Percentiles rank a stretch among this genome's conserved stretches.
Evolutionary conservation across 2,113 vertebrate genomes (phyloP).

Genomic region (Epinephelus lanceolatus): DNA sequence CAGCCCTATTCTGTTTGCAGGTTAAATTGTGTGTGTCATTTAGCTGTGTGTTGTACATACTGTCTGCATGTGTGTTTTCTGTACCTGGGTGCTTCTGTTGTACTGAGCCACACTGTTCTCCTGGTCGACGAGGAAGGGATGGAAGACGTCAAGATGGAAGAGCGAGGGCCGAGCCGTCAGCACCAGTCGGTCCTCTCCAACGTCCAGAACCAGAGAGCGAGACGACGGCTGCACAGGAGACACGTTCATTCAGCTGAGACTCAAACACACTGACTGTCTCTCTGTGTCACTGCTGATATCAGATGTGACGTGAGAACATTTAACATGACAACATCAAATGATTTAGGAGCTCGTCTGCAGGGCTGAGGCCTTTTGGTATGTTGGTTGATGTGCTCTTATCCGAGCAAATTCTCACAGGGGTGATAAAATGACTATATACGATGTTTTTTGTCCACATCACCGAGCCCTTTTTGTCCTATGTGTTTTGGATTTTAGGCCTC

Average conservation of each 20-base stretch:
- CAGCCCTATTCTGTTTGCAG: no score
- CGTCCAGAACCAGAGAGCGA: conserved; percentile 85
- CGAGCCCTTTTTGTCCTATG: not conserved
- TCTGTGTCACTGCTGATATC: not conserved
- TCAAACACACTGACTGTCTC: not conserved
- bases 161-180: conserved; percentile 83
- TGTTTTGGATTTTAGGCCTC: not conserved
- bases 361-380: no score
- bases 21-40: not conserved
- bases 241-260: not conserved
- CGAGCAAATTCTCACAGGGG: no score
- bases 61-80: not conserved
- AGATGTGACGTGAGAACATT: not conserved
- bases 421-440: no score
- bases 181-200: conserved; percentile 89
- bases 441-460: no score
- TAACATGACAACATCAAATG: not conserved
- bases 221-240: conserved; percentile 65
- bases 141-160: conserved; percentile 86
- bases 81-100: conserved; percentile 87
- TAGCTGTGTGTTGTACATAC: not conserved
- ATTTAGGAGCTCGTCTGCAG: not conserved
- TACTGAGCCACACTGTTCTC: conserved; percentile 88
- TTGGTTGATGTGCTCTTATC: no score
- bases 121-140: conserved; percentile 84